Conservation (phyloP, 2,797 vertebrate genomes). For the Gymnocypris eckloni region DNA sequence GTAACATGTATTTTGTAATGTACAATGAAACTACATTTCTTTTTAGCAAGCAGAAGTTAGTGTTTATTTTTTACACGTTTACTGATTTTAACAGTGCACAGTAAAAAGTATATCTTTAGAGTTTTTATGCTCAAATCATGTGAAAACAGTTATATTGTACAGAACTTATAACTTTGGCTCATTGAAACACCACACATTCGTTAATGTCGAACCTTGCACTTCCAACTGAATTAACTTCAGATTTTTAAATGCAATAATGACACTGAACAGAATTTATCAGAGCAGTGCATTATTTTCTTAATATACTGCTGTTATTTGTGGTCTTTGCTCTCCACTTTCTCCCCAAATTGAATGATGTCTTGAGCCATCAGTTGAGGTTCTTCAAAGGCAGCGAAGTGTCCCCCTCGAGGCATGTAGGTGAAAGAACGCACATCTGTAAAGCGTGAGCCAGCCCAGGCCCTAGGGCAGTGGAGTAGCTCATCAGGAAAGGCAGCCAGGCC, state of each 20-base stretch:
- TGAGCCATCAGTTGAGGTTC: constrained; percentile 84
- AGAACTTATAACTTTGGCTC: neutral
- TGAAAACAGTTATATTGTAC: neutral
- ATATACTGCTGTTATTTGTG: neutral
- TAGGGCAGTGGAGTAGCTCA: constrained; percentile 80
- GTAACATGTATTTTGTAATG: neutral
- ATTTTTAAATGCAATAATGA: neutral
- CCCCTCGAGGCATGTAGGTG: constrained; percentile 83
- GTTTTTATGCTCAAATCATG: neutral
- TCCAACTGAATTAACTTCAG: neutral
- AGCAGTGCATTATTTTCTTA: constrained; percentile 12
- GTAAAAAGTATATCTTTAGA: neutral
- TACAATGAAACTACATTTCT: neutral
- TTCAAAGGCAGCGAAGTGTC: constrained; percentile 89
- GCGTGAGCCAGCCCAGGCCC: constrained; percentile 71
- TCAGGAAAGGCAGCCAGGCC: constrained; percentile 85
- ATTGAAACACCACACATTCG: neutral
- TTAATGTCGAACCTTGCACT: neutral
- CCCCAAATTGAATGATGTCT: constrained; percentile 82
- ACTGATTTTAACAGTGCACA: neutral
- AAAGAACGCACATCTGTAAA: constrained; percentile 80
- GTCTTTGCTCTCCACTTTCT: constrained; percentile 79
- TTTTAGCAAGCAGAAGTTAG: neutral
- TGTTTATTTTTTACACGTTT: neutral
- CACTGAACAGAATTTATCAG: neutral